phyloP scores from a whole-genome alignment of 1,140 invertebrate species.

The Colletes latitarsis region DNA sequence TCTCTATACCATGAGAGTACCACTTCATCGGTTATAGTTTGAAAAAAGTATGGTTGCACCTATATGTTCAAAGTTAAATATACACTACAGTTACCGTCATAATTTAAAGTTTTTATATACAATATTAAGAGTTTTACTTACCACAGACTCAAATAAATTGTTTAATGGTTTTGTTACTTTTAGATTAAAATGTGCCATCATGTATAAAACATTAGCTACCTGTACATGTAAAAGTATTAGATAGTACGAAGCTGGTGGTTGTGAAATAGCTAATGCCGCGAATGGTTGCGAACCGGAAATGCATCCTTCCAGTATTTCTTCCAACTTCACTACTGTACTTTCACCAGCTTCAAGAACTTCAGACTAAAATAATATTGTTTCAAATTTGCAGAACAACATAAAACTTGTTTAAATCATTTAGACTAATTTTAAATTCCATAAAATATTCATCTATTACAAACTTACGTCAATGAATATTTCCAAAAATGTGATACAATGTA shows the following conservation, averaged over 20 bases:
- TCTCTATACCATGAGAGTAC: conserved; percentile 78
- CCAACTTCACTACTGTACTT: conserved; percentile 82
- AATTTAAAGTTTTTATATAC: conserved; percentile 1
- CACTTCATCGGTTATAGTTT: conserved; percentile 80
- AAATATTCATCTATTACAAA: conserved; percentile 40
- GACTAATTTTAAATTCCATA: background rate
- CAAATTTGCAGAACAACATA: background rate
- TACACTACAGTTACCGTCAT: background rate
- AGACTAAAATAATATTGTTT: conserved; percentile 54
- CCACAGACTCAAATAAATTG: conserved; percentile 89
- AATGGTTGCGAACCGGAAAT: conserved; percentile 83
- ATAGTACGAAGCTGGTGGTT: conserved; percentile 87
- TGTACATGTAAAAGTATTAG: conserved; percentile 90
- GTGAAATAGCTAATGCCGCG: conserved; percentile 89
- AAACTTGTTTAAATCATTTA: background rate
- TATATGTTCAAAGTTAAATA: conserved; percentile 37
- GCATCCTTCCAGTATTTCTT: conserved; percentile 86
- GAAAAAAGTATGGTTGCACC: conserved; percentile 81
- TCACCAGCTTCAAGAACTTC: conserved; percentile 72
- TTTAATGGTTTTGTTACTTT: conserved; percentile 88
- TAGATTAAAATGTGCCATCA: conserved; percentile 89
- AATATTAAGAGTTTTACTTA: conserved; percentile 72
- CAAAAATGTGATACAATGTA: conserved; percentile 87
- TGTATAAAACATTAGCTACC: conserved; percentile 87
- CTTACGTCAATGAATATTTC: conserved; percentile 88